Conservation (phyloP, 1,140 invertebrate genomes). For the Musca vetustissima region DNA sequence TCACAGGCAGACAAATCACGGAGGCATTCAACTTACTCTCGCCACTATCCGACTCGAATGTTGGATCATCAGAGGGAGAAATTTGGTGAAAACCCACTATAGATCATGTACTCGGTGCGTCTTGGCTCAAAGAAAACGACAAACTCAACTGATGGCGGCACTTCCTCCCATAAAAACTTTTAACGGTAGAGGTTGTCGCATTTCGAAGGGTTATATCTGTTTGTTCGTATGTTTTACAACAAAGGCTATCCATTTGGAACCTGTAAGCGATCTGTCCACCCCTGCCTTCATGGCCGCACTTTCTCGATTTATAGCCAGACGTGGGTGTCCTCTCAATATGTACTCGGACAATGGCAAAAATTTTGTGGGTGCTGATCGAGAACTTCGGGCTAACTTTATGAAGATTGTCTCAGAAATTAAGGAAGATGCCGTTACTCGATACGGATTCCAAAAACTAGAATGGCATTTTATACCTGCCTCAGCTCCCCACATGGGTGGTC, state of each 20-base stretch:
- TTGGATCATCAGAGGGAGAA: no score
- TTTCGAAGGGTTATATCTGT: no score
- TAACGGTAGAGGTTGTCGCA: no score
- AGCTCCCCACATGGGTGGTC: slow-evolving; percentile 37
- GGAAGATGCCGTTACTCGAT: not conserved
- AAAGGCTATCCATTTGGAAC: slow-evolving; percentile 46
- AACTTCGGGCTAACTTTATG: slow-evolving; percentile 9
- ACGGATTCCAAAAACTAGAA: not conserved
- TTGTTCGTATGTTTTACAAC: slow-evolving; percentile 42
- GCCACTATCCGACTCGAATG: no score
- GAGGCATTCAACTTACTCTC: no score
- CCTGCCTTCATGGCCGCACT: slow-evolving; percentile 43
- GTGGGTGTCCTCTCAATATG: slow-evolving; percentile 32
- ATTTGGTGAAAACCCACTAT: no score
- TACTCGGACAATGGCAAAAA: slow-evolving; percentile 35
- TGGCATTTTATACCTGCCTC: slow-evolving; percentile 28
- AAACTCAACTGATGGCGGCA: no score
- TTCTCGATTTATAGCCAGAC: slow-evolving; percentile 42
- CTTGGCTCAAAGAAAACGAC: no score
- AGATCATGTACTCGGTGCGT: no score
- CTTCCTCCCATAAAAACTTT: no score
- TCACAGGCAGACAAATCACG: no score
- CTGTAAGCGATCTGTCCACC: slow-evolving; percentile 42
- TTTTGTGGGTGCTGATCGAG: slow-evolving; percentile 27
- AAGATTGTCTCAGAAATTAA: not conserved